Evolutionary conservation across 2,888 invertebrate genomes (phyloP).

Genomic region (Caenorhabditis uteleia): DNA sequence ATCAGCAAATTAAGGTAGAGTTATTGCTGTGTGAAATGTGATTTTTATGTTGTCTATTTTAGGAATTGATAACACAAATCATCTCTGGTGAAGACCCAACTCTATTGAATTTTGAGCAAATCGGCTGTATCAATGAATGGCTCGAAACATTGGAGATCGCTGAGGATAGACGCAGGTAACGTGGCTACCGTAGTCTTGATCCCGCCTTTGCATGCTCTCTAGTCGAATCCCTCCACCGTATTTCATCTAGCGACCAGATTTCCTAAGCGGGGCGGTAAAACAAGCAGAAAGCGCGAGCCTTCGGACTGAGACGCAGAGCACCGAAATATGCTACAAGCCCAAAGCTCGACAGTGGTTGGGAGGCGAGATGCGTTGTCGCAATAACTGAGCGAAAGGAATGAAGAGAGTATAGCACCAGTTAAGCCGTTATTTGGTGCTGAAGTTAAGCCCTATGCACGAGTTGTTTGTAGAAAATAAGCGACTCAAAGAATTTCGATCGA

Average conservation of each 20-base stretch:
- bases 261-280: slow-evolving; percentile 2
- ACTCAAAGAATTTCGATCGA: too few species aligned
- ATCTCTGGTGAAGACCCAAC: slow-evolving; percentile 57
- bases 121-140: slow-evolving; percentile 67
- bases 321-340: not conserved
- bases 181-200: slow-evolving; percentile 2
- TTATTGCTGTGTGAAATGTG: not conserved
- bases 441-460: slow-evolving; percentile 44
- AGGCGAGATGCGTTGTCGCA: slow-evolving; percentile 6
- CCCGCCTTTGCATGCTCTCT: slow-evolving; percentile 10
- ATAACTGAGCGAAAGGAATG: slow-evolving; percentile 3
- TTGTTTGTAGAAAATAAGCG: slow-evolving; percentile 44
- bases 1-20: slow-evolving; percentile 60
- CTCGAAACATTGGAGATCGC: slow-evolving; percentile 57
- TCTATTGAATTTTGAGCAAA: slow-evolving; percentile 56
- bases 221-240: not conserved
- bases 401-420: slow-evolving; percentile 32
- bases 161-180: slow-evolving; percentile 52
- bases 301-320: not conserved
- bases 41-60: slow-evolving; percentile 18
- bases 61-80: slow-evolving; percentile 64
- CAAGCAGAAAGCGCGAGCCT: slow-evolving; percentile 28
- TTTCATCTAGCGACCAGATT: not conserved
- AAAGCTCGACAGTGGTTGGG: too few species aligned
- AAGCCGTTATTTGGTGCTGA: slow-evolving; percentile 53